Base-by-base conservation (phyloP, 2,888 invertebrate species). In the Protodeltote pygarga region DNA sequence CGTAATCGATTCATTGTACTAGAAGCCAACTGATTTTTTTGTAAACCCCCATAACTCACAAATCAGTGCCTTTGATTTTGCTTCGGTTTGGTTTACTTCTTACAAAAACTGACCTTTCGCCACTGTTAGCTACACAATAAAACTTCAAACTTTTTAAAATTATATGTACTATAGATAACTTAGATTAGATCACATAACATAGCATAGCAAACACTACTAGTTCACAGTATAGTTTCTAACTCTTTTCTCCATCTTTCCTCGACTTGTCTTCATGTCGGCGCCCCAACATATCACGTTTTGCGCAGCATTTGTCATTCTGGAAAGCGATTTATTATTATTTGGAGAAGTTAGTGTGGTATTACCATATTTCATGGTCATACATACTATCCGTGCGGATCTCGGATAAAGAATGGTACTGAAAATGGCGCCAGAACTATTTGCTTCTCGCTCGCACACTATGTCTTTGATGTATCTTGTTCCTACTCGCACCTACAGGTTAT, bases 261-360 rank as follows among this genome's bases (percentile, higher is more conserved):
- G 79, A 71, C 20, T 70, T 72, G 0, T 75, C 64, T 0, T 86
- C 84, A 0, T 83, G 75, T 40, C 73, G 69, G 1, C 89, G 72
- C 0, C 89, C 90, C 0, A 87, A 65, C 2, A 89, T 47, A 45
- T 90, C 90, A 0, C 81, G 73, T 34, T 83, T 83, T 3, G 33
- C 19, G 58, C 80, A 79, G 67, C 81, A 81, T 16, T 74, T 76
- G 3, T 75, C 81, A 6, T 21, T 68, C 89, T 89, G 77, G 1
- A 77, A 79, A 25, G n/a, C n/a, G n/a, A n/a, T n/a, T n/a, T n/a
- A n/a, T n/a, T n/a, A n/a, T n/a, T n/a, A n/a, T n/a, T n/a, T n/a
- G n/a, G n/a, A n/a, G n/a, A n/a, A n/a, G n/a, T n/a, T n/a, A n/a
- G n/a, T n/a, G n/a, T n/a, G n/a, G n/a, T 2, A 3, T 8, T 27